A percentile compares a stretch with the other conserved stretches of the same genome.
phyloP scores from a whole-genome alignment of 2,113 vertebrate species.

The Vulpes ferrilata region DNA sequence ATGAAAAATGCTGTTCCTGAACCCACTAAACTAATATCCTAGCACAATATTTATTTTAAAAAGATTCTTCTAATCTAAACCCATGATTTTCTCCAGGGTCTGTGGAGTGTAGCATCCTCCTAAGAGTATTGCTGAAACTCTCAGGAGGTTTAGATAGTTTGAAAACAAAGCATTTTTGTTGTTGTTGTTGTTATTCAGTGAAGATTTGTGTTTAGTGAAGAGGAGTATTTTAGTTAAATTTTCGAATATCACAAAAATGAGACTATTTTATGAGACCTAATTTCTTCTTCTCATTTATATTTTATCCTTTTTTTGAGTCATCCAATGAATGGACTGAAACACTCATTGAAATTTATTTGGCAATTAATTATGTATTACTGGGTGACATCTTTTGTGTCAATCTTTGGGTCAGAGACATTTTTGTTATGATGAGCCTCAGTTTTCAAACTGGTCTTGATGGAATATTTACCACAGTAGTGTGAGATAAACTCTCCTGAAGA shows the following conservation, averaged over 20 bases:
- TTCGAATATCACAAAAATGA: not conserved
- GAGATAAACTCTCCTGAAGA: not conserved
- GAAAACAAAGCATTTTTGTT: not conserved
- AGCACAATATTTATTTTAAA: not conserved
- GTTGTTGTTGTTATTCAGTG: not conserved
- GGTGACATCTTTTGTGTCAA: not conserved
- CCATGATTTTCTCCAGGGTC: not conserved
- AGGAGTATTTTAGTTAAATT: slow-evolving; percentile 32
- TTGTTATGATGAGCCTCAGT: not conserved
- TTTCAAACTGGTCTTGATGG: not conserved
- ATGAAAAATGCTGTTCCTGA: not conserved
- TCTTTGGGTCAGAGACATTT: slow-evolving; percentile 18
- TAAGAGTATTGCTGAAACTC: not conserved
- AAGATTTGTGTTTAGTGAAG: not conserved
- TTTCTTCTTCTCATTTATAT: not conserved
- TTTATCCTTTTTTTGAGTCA: not conserved
- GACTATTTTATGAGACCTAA: not conserved
- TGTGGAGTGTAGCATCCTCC: not conserved
- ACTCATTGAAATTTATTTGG: not conserved
- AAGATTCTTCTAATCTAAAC: slow-evolving; percentile 9
- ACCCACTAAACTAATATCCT: not conserved
- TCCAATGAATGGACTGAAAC: not conserved
- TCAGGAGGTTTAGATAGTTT: not conserved
- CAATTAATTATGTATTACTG: not conserved
- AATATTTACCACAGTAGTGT: not conserved